Evolutionary conservation across 2,113 vertebrate genomes (phyloP).

Genomic region (Colius striatus): DNA sequence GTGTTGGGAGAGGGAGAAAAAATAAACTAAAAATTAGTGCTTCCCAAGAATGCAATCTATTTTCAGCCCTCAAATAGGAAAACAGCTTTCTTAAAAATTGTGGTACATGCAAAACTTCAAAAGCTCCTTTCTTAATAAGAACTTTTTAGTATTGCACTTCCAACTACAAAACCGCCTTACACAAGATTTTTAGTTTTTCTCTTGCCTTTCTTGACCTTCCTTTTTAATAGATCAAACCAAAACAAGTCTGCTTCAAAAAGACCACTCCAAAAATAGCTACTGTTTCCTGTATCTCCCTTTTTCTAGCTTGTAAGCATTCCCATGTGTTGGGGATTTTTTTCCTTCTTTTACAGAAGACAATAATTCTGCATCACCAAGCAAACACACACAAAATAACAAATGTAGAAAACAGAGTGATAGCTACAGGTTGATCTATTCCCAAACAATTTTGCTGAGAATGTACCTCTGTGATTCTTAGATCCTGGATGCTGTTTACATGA

Average conservation of each 20-base stretch:
- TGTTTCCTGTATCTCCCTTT: neutral
- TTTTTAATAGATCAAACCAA: neutral
- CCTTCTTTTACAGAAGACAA: neutral
- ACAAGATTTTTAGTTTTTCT: neutral
- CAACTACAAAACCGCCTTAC: neutral
- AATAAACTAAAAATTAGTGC: neutral
- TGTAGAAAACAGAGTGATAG: neutral
- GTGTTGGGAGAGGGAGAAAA: fast-evolving
- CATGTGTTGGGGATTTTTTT: fast-evolving
- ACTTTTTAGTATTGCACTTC: neutral
- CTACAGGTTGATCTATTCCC: neutral
- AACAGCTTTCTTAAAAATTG: neutral
- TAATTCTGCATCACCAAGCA: fast-evolving
- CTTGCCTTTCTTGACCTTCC: neutral
- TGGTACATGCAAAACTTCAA: neutral
- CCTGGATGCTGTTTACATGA: fast-evolving
- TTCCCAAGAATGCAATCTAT: neutral
- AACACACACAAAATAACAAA: neutral
- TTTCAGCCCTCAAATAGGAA: neutral
- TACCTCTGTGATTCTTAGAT: neutral
- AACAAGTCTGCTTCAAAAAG: neutral
- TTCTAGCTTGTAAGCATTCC: neutral
- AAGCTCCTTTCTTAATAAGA: neutral
- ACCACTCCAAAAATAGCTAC: neutral
- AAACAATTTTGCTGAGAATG: neutral